Evolutionary conservation across 2,888 invertebrate genomes (phyloP).

Genomic region (Chaetogeoica ovagalla): DNA sequence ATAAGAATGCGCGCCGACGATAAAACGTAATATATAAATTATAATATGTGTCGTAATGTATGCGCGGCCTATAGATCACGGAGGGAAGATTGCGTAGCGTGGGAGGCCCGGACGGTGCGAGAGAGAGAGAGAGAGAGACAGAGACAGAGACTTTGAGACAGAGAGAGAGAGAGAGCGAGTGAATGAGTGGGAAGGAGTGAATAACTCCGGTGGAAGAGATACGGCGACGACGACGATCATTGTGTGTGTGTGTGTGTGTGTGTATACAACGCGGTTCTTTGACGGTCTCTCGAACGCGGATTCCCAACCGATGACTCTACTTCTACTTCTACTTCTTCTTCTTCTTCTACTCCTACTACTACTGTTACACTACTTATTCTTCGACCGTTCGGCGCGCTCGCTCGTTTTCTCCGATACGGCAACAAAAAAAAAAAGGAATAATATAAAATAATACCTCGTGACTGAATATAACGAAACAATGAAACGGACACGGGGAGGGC

Average conservation of each 20-base stretch:
- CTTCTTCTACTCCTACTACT: too few species aligned
- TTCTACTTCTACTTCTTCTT: neutral
- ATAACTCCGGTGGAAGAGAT: neutral
- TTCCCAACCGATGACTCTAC: conserved; percentile 45
- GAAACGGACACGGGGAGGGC: conserved; percentile 1
- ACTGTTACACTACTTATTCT: too few species aligned
- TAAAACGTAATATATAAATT: conserved; percentile 41
- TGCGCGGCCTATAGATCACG: conserved; percentile 46
- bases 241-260: neutral
- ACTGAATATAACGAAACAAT: conserved; percentile 45
- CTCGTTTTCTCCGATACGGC: neutral
- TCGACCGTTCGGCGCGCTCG: too few species aligned
- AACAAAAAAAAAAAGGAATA: too few species aligned
- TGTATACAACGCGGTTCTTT: conserved; percentile 14
- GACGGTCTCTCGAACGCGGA: conserved; percentile 37
- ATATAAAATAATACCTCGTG: conserved; percentile 43
- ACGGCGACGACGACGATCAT: conserved; percentile 12
- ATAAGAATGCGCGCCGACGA: conserved; percentile 19
- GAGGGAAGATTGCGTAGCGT: conserved; percentile 51
- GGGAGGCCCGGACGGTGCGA: conserved; percentile 23
- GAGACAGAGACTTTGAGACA: neutral
- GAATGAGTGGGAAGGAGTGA: neutral
- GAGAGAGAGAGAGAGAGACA: too few species aligned
- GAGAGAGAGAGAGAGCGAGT: too few species aligned
- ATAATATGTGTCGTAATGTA: conserved; percentile 25